Base-by-base conservation (phyloP, 2,888 invertebrate genomes). In the Drosophila siamana region DNA sequence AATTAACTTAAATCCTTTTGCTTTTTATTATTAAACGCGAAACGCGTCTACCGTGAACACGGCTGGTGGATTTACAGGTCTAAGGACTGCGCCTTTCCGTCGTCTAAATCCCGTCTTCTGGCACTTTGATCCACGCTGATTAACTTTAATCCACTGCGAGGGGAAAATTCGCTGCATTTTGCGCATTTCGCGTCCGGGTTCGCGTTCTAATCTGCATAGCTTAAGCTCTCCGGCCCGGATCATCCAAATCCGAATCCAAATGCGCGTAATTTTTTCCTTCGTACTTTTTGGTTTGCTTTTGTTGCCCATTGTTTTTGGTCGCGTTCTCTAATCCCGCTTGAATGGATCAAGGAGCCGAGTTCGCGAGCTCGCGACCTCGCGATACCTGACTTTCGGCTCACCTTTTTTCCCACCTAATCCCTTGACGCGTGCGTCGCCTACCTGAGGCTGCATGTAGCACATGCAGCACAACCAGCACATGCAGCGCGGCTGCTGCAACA, bases 1-100 rank as follows among this genome's bases (percentile, higher is more conserved):
- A 74, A 79, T 78, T 82, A 76, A 63, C 62, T 86, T 79, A 70
- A 83, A 88, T 88, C 88, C 83, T 82, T 83, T 88, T 74, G 61
- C 77, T 88, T 86, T 83, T 83, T 83, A 83, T 74, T 82, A 74
- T 76, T 81, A 87, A 67, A 69, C 67, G 66, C 56, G 69, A 69
- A 75, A 69, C 63, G 56, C 41, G 47, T 38, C 36, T 15, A 38
- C 36, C 36, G 36, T 15, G 36, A 15, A 38, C 7, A 38, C 13
- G 36, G 7, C 36, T 13, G 5, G 36, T 13, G 36, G 36, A 30
- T 11, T 30, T 30, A 1, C 33, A 33, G 33, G 33, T 33, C 36
- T 38, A 33, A 50, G 26, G 57, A 15, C 69, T 44, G 65, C 63
- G 60, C 52, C 60, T 55, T 52, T 41, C 41, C 19, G 19, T 19